A percentile compares a stretch with the other conserved stretches of the same genome.
Evolutionary conservation across 2,888 invertebrate species (phyloP).

Genomic region (Melanostoma scalare): DNA sequence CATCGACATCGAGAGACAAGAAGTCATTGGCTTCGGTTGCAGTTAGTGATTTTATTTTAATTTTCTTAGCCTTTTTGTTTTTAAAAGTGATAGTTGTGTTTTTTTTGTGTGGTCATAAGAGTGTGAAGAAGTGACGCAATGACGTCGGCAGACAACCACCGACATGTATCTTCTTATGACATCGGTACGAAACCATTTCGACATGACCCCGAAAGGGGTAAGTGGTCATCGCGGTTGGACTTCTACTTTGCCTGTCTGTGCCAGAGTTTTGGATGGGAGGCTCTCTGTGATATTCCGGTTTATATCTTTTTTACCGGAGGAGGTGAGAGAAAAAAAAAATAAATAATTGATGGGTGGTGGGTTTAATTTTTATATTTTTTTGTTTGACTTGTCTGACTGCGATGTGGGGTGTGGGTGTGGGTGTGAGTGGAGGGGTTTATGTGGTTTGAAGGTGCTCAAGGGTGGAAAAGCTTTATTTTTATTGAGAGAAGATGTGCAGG

Average conservation of each 20-base stretch:
- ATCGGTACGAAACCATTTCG: conserved; percentile 80
- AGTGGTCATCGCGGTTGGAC: conserved; percentile 89
- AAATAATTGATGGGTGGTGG: conserved; percentile 5
- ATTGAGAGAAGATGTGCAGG: conserved; percentile 57
- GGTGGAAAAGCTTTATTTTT: conserved; percentile 42
- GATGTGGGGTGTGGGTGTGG: not conserved
- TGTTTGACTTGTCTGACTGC: conserved; percentile 18
- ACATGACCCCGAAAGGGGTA: conserved; percentile 83
- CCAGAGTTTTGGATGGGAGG: conserved; percentile 92
- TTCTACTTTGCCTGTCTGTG: conserved; percentile 91
- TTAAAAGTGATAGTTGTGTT: conserved; percentile 17
- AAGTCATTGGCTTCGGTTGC: conserved; percentile 28
- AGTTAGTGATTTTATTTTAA: conserved; percentile 35
- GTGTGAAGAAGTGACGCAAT: conserved; percentile 62
- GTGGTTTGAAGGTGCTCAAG: conserved; percentile 19
- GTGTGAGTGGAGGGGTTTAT: not conserved
- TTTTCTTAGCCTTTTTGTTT: not conserved
- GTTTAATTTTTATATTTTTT: conserved; percentile 20
- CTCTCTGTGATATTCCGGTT: conserved; percentile 89
- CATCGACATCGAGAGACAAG: conserved; percentile 24
- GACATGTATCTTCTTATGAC: conserved; percentile 77
- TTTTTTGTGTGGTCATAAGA: not conserved
- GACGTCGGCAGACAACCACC: conserved; percentile 69
- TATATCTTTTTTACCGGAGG: conserved; percentile 78
- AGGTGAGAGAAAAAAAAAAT: conserved; percentile 75